Base-by-base conservation (phyloP, 2,888 invertebrate species). In the Dryadula phaetusa region DNA sequence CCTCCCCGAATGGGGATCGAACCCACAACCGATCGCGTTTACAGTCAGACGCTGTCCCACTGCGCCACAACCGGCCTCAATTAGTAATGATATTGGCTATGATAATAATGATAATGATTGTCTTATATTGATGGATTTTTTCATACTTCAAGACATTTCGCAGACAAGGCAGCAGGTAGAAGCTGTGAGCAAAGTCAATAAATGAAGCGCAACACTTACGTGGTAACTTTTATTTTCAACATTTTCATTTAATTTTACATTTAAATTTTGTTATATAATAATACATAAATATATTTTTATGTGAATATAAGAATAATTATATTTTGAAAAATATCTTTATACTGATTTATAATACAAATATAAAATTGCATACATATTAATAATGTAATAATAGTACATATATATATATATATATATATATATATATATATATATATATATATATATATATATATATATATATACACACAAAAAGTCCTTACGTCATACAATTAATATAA, bases 161-260 rank as follows among this genome's bases (percentile, higher is more conserved):
- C n/a, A n/a, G n/a, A n/a, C n/a, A n/a, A n/a, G n/a, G n/a, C n/a
- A n/a, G n/a, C n/a, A n/a, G n/a, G n/a, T n/a, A n/a, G n/a, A n/a
- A n/a, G n/a, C n/a, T n/a, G n/a, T n/a, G n/a, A n/a, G n/a, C n/a
- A n/a, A 32, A 32, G 7, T 40, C 1, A 22, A 42, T 20, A 47
- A 62, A 49, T 62, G 46, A 52, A 53, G 53, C 40, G 53, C 42
- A 14, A 12, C 18, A 10, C 14, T 14, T 16, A 16, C 5, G 12
- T 52, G 62, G 62, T 62, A 62, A 62, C 62, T 62, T 28, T 52
- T 53, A 62, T 28, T 40, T 56, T 56, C 54, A 62, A 62, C 40
- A 62, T 62, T 52, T 53, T 25, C 20, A 62, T 37, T 47, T 37
- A 34, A 47, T 10, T 34, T 52, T 37, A 52, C 49, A 47, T 52